phyloP scores from a whole-genome alignment of 2,113 vertebrate genomes.

The Vicugna pacos region DNA sequence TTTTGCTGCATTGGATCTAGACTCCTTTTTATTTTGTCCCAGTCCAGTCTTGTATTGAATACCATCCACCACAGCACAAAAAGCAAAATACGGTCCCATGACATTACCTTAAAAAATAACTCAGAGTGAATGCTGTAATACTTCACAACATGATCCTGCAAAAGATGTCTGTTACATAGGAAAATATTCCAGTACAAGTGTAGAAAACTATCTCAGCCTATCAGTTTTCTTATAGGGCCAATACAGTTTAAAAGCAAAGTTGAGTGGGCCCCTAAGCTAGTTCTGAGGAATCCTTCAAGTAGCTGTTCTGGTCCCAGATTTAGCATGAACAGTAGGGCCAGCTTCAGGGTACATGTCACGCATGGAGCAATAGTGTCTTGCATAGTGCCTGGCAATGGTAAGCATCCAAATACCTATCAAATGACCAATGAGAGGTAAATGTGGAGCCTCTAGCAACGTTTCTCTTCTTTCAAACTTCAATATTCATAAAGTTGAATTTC shows the following conservation, averaged over 20 bases:
- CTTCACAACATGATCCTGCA: not conserved
- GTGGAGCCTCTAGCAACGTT: not conserved
- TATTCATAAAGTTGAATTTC: not conserved
- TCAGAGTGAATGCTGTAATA: slow-evolving; percentile 55
- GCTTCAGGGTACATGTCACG: not conserved
- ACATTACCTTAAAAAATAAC: slow-evolving; percentile 86
- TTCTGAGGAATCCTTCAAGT: slow-evolving; percentile 8
- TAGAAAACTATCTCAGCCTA: not conserved
- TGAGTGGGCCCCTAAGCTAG: not conserved
- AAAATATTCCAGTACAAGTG: not conserved
- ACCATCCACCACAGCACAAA: slow-evolving; percentile 94
- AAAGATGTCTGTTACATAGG: not conserved
- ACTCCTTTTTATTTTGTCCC: slow-evolving; percentile 94
- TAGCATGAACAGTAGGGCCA: not conserved
- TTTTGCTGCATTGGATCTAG: slow-evolving; percentile 91
- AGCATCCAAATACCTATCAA: not conserved
- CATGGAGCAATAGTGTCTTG: not conserved
- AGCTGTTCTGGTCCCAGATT: not conserved
- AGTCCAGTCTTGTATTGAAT: slow-evolving; percentile 93
- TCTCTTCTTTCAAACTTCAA: not conserved
- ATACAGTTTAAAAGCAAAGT: not conserved
- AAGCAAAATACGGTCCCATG: slow-evolving; percentile 92
- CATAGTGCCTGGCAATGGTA: not conserved
- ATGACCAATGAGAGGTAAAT: not conserved
- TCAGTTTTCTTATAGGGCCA: not conserved